A percentile compares a stretch with the other conserved stretches of the same genome.
Evolutionary conservation across 2,113 vertebrate genomes (phyloP).

Genomic region (Melanerpes formicivorus): DNA sequence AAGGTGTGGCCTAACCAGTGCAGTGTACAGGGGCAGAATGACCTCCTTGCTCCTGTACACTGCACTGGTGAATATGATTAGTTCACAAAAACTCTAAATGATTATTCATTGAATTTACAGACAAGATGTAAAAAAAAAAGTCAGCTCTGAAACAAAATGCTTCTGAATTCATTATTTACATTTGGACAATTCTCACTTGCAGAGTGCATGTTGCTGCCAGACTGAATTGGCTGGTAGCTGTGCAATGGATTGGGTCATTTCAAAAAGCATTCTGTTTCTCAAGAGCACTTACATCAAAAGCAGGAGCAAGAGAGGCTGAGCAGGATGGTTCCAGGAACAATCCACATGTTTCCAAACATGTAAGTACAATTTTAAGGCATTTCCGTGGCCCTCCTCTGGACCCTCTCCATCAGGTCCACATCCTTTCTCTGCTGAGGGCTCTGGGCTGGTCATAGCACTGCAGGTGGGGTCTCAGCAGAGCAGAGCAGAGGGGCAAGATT

Average conservation of each 20-base stretch:
- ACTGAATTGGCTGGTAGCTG: background rate
- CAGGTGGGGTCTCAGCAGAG: no score
- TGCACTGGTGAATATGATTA: background rate
- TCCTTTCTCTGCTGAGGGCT: no score
- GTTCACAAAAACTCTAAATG: background rate
- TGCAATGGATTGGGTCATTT: background rate
- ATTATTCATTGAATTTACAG: background rate
- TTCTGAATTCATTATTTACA: background rate
- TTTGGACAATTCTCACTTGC: background rate
- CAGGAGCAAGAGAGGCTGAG: background rate
- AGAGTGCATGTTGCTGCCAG: conserved; percentile 1
- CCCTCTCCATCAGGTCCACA: no score
- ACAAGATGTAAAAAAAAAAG: background rate
- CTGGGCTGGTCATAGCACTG: no score
- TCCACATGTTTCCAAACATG: background rate
- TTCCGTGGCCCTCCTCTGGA: no score
- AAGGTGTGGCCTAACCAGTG: no score
- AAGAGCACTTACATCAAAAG: background rate
- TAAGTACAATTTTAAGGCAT: background rate
- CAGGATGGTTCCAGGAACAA: background rate
- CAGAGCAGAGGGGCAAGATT: no score
- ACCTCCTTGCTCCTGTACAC: no score
- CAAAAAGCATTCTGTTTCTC: conserved; percentile 13
- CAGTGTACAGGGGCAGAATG: no score
- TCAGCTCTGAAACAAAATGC: background rate